Percentiles rank a stretch among this genome's conserved stretches.
Evolutionary conservation across 2,113 vertebrate genomes (phyloP).

Genomic region (Shinisaurus crocodilurus): DNA sequence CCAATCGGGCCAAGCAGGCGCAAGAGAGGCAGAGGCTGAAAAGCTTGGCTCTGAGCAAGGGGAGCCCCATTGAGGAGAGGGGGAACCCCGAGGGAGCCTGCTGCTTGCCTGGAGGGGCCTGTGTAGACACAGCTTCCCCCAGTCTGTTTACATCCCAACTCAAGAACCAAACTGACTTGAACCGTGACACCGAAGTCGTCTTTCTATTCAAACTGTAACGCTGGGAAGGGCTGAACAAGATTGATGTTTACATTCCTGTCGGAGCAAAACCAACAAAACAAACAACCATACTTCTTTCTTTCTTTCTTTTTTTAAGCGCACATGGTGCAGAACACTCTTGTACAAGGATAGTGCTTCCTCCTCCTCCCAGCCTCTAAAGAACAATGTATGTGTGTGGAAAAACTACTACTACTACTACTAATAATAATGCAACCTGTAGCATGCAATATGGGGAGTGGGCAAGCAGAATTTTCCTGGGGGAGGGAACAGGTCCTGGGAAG

Average conservation of each 20-base stretch:
- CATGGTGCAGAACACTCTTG: neutral
- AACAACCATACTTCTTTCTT: no score
- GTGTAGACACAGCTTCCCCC: constrained; percentile 75
- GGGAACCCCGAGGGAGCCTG: constrained; percentile 93
- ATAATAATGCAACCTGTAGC: constrained; percentile 13
- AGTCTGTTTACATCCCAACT: constrained; percentile 69
- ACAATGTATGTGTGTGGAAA: neutral
- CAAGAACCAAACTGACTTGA: constrained; percentile 61
- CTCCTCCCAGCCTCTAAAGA: neutral
- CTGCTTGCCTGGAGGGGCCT: constrained; percentile 80
- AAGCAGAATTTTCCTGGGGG: neutral
- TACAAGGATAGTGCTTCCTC: neutral
- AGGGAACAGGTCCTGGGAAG: neutral
- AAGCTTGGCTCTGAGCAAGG: constrained; percentile 63
- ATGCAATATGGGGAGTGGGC: neutral
- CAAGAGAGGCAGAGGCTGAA: constrained; percentile 89
- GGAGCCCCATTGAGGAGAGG: constrained; percentile 87
- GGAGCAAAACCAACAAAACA: constrained; percentile 12
- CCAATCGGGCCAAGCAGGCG: constrained; percentile 89
- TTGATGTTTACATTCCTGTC: constrained; percentile 51
- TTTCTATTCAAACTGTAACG: constrained; percentile 83
- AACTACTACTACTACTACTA: neutral
- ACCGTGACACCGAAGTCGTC: constrained; percentile 76
- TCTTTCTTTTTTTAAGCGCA: neutral
- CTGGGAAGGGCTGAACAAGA: constrained; percentile 37